Evolutionary conservation across 2,113 vertebrate genomes (phyloP).

Genomic region (Myodes glareolus): DNA sequence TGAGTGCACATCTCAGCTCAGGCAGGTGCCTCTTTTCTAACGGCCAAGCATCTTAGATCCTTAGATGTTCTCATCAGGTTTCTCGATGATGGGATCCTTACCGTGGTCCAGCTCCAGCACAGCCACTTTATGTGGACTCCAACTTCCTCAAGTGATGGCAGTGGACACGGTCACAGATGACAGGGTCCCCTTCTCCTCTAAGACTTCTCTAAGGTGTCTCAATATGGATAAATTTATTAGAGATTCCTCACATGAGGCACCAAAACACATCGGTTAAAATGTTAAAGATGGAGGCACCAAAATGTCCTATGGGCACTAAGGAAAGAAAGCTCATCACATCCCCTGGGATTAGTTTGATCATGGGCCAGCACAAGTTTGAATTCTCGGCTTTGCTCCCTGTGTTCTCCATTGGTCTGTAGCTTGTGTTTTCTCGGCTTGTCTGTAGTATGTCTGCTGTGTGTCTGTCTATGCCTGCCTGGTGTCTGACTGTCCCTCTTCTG

Average conservation of each 20-base stretch:
- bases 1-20: background rate
- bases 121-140: background rate
- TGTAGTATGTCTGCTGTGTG: background rate
- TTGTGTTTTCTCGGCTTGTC: background rate
- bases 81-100: background rate
- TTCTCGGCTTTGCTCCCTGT: background rate
- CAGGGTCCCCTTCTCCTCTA: background rate
- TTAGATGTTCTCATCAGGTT: background rate
- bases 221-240: background rate
- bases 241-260: background rate
- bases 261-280: background rate
- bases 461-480: background rate
- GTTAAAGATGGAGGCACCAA: background rate
- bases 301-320: background rate
- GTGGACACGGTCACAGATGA: background rate
- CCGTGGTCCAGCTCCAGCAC: accelerated
- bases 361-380: background rate
- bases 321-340: background rate
- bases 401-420: background rate
- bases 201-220: background rate
- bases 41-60: background rate
- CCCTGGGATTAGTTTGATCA: background rate
- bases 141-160: background rate
- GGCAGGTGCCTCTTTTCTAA: background rate
- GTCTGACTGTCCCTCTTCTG: background rate